Percentiles rank a stretch among this genome's conserved stretches.
phyloP scores from a whole-genome alignment of 2,888 invertebrate genomes.

The Platynereis dumerilii region DNA sequence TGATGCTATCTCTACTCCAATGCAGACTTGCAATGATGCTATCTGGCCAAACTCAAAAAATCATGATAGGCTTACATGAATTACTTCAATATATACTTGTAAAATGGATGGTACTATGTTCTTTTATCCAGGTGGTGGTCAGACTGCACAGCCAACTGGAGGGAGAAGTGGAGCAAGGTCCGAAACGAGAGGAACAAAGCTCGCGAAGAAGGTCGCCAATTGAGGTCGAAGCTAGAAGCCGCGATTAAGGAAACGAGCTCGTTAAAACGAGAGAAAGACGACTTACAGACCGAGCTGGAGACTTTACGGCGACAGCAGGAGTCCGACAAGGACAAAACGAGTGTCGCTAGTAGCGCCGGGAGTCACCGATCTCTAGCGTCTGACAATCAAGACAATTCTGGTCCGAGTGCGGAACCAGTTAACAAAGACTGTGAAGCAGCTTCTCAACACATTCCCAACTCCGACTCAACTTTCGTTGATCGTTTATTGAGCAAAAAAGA shows the following conservation, averaged over 20 bases:
- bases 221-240: slow-evolving; percentile 80
- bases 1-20: too few relatives aligned
- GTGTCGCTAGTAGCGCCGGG: slow-evolving; percentile 28
- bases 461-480: slow-evolving; percentile 38
- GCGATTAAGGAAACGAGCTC: slow-evolving; percentile 63
- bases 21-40: too few relatives aligned
- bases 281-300: slow-evolving; percentile 76
- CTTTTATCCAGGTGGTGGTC: too few relatives aligned
- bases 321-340: slow-evolving; percentile 29
- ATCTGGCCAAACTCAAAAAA: too few relatives aligned
- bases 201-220: slow-evolving; percentile 84
- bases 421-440: slow-evolving; percentile 27
- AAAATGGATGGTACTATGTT: too few relatives aligned
- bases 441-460: slow-evolving; percentile 34
- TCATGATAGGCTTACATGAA: too few relatives aligned
- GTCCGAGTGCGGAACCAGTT: slow-evolving; percentile 18
- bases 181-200: slow-evolving; percentile 84
- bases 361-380: slow-evolving; percentile 24
- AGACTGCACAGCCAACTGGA: slow-evolving; percentile 95
- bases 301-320: slow-evolving; percentile 63
- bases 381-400: slow-evolving; percentile 14
- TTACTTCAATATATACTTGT: too few relatives aligned
- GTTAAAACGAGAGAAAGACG: slow-evolving; percentile 79
- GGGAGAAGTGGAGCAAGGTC: slow-evolving; percentile 95
- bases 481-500: slow-evolving; percentile 39